These are phyloP conservation scores for Ochropacha duplaris DNA, from an alignment of 2,888 invertebrate species.

Conservation along the genomic window DNA sequence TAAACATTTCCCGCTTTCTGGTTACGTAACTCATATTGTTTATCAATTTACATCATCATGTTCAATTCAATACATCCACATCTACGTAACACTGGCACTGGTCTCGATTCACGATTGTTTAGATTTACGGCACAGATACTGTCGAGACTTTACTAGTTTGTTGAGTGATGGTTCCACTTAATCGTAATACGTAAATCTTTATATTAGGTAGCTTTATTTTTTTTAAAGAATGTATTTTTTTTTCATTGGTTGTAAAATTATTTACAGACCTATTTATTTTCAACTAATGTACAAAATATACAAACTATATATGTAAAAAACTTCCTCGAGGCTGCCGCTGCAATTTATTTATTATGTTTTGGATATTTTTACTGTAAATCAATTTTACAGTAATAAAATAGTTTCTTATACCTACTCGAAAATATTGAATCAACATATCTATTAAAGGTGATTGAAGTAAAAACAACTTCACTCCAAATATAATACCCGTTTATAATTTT, in stretches of 20 bases:
- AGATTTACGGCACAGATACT: neutral
- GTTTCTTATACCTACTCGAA: no score
- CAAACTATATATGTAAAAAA: no score
- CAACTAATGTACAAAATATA: no score
- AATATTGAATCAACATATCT: no score
- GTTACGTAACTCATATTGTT: slow-evolving; percentile 61
- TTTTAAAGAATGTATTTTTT: neutral
- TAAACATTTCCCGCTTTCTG: slow-evolving; percentile 67
- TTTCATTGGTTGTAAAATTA: neutral
- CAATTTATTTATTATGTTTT: no score
- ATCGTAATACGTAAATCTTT: neutral
- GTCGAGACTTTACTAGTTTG: slow-evolving; percentile 1
- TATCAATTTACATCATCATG: slow-evolving; percentile 61
- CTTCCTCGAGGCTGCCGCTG: no score
- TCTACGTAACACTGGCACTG: slow-evolving; percentile 13
- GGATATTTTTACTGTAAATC: no score
- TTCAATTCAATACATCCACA: slow-evolving; percentile 23
- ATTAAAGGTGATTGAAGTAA: no score
- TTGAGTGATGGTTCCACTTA: slow-evolving; percentile 3
- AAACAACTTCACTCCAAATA: no score
- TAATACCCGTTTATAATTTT: no score
- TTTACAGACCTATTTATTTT: no score
- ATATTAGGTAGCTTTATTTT: neutral
- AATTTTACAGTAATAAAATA: no score
- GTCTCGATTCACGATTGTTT: slow-evolving; percentile 11